These are phyloP conservation scores for Dasypogon diadema DNA, from an alignment of 2,888 invertebrate species.

Conservation along the genomic window DNA sequence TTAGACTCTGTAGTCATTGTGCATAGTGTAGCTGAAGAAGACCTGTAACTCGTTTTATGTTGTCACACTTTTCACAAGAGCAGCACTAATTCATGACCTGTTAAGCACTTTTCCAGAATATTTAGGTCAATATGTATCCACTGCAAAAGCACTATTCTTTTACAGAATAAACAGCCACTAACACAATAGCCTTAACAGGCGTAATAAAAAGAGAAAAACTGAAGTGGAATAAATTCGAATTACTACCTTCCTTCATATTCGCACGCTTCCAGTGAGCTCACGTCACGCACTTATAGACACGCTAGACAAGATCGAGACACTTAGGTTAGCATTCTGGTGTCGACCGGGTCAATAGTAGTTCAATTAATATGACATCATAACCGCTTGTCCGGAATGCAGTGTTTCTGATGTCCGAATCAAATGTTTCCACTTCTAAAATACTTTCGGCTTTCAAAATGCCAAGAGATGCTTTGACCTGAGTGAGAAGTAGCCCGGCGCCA, in stretches of 20 bases:
- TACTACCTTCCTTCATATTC: slow-evolving; percentile 2
- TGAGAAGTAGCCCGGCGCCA: slow-evolving; percentile 11
- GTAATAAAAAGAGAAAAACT: background rate
- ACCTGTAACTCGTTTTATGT: too few relatives aligned
- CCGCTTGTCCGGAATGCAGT: background rate
- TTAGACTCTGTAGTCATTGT: background rate
- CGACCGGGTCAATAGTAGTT: background rate
- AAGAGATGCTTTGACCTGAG: too few relatives aligned
- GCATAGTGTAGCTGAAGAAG: background rate
- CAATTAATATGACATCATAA: background rate
- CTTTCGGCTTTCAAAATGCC: background rate
- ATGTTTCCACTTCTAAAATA: background rate
- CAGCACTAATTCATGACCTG: slow-evolving; percentile 8
- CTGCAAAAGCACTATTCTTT: slow-evolving; percentile 1
- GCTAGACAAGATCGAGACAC: background rate
- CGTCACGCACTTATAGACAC: slow-evolving; percentile 25
- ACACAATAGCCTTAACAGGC: background rate
- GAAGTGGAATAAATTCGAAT: background rate
- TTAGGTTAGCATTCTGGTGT: background rate
- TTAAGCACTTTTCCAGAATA: slow-evolving; percentile 9
- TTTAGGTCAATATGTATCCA: slow-evolving; percentile 35
- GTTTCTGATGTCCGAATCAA: background rate
- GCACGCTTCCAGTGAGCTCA: background rate
- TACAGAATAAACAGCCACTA: background rate
- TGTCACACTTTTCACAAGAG: slow-evolving; percentile 10